Percentiles rank a stretch among this genome's conserved stretches.
Evolutionary conservation across 2,797 vertebrate species (phyloP).

Genomic region (Ataeniobius toweri): DNA sequence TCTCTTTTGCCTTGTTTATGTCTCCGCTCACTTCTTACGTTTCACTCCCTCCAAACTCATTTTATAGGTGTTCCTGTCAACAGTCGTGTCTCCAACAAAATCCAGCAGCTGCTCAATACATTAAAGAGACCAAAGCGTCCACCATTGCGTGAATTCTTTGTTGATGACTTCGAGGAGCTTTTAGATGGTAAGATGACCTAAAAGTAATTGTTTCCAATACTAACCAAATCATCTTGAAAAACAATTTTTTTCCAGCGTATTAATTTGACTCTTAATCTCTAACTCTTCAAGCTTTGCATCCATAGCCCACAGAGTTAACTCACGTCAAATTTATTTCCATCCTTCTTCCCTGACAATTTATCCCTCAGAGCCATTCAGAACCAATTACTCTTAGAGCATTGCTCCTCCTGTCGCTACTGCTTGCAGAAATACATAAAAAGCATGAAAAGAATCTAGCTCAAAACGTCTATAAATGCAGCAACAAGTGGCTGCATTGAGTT

Average conservation of each 20-base stretch:
- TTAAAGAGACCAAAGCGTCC: constrained; percentile 96
- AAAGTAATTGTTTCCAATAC: constrained; percentile 33
- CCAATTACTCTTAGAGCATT: not conserved
- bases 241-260: constrained; percentile 4
- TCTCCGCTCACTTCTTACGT: constrained; percentile 23
- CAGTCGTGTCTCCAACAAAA: constrained; percentile 97
- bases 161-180: constrained; percentile 95
- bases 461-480: not conserved
- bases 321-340: not conserved
- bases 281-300: not conserved
- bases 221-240: constrained; percentile 38
- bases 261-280: constrained; percentile 5
- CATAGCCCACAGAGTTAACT: not conserved
- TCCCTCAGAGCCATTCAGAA: not conserved
- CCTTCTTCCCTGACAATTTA: not conserved
- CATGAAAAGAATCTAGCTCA: not conserved
- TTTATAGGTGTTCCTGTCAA: constrained; percentile 91
- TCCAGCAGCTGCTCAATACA: constrained; percentile 96
- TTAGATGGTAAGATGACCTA: constrained; percentile 86
- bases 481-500: not conserved
- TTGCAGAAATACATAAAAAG: not conserved
- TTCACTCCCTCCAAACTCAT: constrained; percentile 44
- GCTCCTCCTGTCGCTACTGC: not conserved
- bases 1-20: constrained; percentile 32
- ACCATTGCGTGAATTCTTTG: constrained; percentile 93